These are phyloP conservation scores for Mizuhopecten yessoensis DNA, from an alignment of 1,140 invertebrate species.

Conservation along the genomic window DNA sequence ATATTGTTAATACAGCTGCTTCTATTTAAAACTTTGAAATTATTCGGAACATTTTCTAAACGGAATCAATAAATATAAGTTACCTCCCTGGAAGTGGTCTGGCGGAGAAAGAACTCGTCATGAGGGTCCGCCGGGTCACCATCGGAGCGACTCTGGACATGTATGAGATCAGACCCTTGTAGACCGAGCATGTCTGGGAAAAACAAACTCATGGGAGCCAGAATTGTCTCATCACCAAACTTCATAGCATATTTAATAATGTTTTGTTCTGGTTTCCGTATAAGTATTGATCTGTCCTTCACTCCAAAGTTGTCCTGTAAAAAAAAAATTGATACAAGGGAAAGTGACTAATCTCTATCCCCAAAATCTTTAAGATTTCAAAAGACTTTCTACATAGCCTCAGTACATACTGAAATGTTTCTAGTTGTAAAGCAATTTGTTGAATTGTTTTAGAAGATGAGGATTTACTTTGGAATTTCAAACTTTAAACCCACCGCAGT, in stretches of 20 bases:
- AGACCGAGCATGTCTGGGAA: slow-evolving; percentile 94
- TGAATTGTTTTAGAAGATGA: no score
- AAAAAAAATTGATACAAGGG: not conserved
- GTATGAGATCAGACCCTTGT: slow-evolving; percentile 85
- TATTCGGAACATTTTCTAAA: no score
- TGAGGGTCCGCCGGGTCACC: slow-evolving; percentile 96
- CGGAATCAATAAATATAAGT: no score
- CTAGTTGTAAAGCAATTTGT: no score
- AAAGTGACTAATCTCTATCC: no score
- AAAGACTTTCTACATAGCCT: no score
- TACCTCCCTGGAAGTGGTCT: slow-evolving; percentile 73
- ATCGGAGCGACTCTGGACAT: slow-evolving; percentile 89
- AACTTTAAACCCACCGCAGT: no score
- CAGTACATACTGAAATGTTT: no score
- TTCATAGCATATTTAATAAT: slow-evolving; percentile 90
- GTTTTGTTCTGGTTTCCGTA: slow-evolving; percentile 89
- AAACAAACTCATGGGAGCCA: slow-evolving; percentile 94
- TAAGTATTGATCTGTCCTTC: slow-evolving; percentile 90
- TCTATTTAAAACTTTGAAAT: no score
- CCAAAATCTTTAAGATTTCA: no score
- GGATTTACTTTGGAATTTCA: no score
- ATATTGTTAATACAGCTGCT: no score
- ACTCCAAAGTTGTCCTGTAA: slow-evolving; percentile 91
- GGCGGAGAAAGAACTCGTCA: slow-evolving; percentile 93
- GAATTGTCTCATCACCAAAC: slow-evolving; percentile 96